Percentiles rank a stretch among this genome's conserved stretches.
Conservation (phyloP, 1,140 invertebrate species). For the Macrosteles quadrilineatus region DNA sequence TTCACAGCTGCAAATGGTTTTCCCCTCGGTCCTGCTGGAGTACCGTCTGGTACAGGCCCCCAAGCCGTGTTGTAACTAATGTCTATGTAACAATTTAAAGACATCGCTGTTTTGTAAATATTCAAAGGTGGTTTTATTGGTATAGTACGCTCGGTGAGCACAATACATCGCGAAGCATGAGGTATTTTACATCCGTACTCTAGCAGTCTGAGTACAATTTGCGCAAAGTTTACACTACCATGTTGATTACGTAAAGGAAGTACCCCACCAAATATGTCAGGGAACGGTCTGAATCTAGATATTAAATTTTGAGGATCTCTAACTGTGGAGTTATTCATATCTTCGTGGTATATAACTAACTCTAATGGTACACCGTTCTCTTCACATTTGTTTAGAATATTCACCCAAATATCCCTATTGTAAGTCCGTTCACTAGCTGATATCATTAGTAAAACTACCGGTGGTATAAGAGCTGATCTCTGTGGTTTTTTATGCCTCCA, state of each 20-base stretch:
- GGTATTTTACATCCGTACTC: not conserved
- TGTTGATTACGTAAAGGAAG: not conserved
- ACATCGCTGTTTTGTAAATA: not conserved
- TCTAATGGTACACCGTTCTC: not conserved
- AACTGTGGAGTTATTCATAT: not conserved
- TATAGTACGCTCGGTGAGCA: not conserved
- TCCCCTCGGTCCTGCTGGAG: not conserved
- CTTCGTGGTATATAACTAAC: not conserved
- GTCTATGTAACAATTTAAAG: not conserved
- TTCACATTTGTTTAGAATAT: not conserved
- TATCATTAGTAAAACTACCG: constrained; percentile 4
- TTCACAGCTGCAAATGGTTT: constrained; percentile 9
- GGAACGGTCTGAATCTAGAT: not conserved
- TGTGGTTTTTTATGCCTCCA: not conserved
- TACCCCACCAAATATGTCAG: not conserved
- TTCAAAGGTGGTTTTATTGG: not conserved
- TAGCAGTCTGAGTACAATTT: not conserved
- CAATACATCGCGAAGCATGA: not conserved
- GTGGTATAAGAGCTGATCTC: not conserved
- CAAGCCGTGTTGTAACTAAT: constrained; percentile 1
- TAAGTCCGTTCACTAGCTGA: not conserved
- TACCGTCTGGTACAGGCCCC: not conserved
- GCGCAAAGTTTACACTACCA: not conserved
- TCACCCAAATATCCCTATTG: not conserved
- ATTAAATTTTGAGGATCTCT: not conserved